Evolutionary conservation across 2,888 invertebrate genomes (phyloP), one percentile per base, ranked within the genome.

Genomic region (Lasioglossum lativentre): DNA sequence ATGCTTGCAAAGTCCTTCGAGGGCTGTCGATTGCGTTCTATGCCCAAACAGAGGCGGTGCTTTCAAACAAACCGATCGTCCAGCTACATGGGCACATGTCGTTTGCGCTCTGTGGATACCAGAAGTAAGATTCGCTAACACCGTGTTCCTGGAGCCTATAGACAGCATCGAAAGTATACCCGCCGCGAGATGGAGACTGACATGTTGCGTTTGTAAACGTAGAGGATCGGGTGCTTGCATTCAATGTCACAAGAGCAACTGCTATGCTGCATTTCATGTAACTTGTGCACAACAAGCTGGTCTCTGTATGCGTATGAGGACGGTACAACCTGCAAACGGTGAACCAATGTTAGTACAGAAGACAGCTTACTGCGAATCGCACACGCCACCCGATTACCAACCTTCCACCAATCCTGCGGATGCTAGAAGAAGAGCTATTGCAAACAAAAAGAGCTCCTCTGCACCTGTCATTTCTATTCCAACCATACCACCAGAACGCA

Each of bases 21-120:
- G 98, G 78, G 97, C 99, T 1, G 99, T 99, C 0, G 98, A 98
- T 94, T 99, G 99, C 95, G 98, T 98, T n/a, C 96, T 99, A 0
- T 99, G 99, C 94, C 99, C 99, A 0, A 99, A 99, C 94, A 98
- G 98, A 92, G 99, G 99, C 78, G 99, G 99, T 79, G 99, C 99
- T 45, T 99, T 99, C 95, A 99, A 99, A 95, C 99, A 99, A 95
- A 99, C 99, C 0, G 99, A 99, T 95, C 97, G 98, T 93, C 93
- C 95, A 23, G 97, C 98, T 0, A 97, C 98, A 0, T 99, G 99
- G 99, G 99, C 99, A 1, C 99, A 99, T 95, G 99, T 99, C 3
- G 98, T 99, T 0, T 99, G 99, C 95, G 99, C 99, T 0, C 96
- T 99, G 1, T 99, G 99, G 99, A 99, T 99, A 92, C 99, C 99